Conservation (phyloP, 2,113 vertebrate species). For the Phoxinus phoxinus region DNA sequence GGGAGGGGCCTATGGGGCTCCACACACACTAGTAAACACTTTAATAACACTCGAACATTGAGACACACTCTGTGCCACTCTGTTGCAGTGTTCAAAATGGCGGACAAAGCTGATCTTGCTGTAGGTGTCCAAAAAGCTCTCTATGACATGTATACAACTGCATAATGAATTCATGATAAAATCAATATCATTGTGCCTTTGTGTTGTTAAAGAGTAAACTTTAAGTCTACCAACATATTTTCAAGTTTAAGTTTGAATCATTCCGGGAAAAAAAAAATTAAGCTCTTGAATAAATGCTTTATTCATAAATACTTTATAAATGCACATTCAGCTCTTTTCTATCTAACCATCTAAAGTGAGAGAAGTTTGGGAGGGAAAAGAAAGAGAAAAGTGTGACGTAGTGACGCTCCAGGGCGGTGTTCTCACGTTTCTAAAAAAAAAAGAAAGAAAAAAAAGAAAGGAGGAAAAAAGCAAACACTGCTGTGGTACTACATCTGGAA, state of each 20-base stretch:
- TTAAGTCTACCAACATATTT: background rate
- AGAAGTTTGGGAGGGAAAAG: constrained; percentile 32
- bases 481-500: constrained; percentile 78
- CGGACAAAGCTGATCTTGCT: background rate
- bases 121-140: background rate
- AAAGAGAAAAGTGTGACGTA: constrained; percentile 70
- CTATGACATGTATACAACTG: background rate
- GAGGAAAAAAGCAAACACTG: constrained; percentile 62
- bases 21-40: constrained; percentile 29
- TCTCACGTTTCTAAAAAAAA: constrained; percentile 69
- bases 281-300: background rate
- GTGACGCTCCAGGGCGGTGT: constrained; percentile 77
- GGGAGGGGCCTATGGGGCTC: constrained; percentile 58
- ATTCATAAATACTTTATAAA: background rate
- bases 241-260: background rate
- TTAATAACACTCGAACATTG: background rate
- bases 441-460: constrained; percentile 24
- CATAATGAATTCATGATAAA: background rate
- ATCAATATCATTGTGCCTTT: background rate
- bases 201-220: background rate
- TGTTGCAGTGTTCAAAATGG: constrained; percentile 28
- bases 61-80: constrained; percentile 6
- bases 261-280: too few relatives aligned
- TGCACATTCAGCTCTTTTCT: background rate
- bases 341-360: background rate